phyloP scores from a whole-genome alignment of 2,113 vertebrate genomes.

The Anthoscopus minutus region DNA sequence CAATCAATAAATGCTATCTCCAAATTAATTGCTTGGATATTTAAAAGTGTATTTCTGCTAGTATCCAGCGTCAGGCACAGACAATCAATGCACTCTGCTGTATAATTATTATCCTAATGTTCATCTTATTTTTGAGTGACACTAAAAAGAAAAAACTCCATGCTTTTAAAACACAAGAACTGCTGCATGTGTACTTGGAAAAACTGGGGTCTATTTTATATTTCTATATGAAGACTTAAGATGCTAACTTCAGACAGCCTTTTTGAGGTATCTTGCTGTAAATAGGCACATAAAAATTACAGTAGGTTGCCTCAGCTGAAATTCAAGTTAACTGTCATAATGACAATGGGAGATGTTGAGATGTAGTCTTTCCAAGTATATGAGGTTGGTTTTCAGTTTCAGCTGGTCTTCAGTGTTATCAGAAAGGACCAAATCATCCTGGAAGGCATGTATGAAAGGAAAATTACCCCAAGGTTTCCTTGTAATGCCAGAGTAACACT shows the following conservation, averaged over 20 bases:
- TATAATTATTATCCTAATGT: slow-evolving; percentile 18
- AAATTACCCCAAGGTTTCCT: not conserved
- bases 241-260: not conserved
- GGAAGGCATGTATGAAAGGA: not conserved
- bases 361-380: not conserved
- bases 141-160: not conserved
- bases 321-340: not conserved
- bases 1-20: slow-evolving; percentile 37
- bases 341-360: not conserved
- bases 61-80: not conserved
- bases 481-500: not conserved
- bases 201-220: not conserved
- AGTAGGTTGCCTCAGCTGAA: not conserved
- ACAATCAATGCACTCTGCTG: not conserved
- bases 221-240: not conserved
- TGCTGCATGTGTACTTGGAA: not conserved
- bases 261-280: not conserved
- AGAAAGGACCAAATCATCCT: not conserved
- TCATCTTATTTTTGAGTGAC: slow-evolving; percentile 18
- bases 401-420: not conserved
- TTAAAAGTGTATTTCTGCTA: slow-evolving; percentile 30
- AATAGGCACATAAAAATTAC: not conserved
- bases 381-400: not conserved
- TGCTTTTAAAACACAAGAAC: not conserved
- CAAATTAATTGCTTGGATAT: slow-evolving; percentile 42